Evolutionary conservation across 2,113 vertebrate species (phyloP).

Genomic region (Syrmaticus mikado): DNA sequence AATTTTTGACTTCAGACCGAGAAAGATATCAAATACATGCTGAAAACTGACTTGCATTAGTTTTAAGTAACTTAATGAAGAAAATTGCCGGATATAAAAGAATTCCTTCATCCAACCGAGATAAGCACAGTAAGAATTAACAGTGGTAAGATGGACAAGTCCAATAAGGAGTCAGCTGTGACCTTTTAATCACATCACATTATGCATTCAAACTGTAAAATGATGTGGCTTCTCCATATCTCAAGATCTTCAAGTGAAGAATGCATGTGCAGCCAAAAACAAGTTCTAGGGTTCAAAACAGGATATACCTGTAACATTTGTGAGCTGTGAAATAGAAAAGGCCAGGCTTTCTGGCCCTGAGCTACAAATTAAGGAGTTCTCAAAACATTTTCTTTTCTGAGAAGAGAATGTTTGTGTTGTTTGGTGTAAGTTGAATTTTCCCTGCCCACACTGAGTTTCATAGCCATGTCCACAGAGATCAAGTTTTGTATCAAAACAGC

Average conservation of each 20-base stretch:
- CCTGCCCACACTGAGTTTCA: neutral
- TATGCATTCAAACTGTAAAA: neutral
- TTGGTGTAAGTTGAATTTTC: neutral
- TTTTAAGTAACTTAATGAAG: neutral
- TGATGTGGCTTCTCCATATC: neutral
- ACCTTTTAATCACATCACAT: neutral
- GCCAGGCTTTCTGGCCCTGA: conserved; percentile 1
- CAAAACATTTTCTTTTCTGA: conserved; percentile 17
- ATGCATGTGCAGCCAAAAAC: neutral
- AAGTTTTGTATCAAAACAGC: neutral
- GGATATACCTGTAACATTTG: neutral
- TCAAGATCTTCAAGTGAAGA: neutral
- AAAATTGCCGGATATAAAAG: neutral
- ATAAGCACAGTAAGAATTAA: neutral
- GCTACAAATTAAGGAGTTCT: neutral
- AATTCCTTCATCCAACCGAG: neutral
- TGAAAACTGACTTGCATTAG: neutral
- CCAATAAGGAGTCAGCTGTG: neutral
- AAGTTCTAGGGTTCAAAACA: neutral
- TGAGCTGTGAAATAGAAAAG: neutral
- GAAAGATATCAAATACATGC: neutral
- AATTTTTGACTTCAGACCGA: neutral
- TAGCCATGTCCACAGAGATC: neutral
- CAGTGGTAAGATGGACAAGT: neutral
- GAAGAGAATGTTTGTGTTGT: neutral